Base-by-base conservation (phyloP, 2,797 vertebrate species). In the Sorex maritimensis region DNA sequence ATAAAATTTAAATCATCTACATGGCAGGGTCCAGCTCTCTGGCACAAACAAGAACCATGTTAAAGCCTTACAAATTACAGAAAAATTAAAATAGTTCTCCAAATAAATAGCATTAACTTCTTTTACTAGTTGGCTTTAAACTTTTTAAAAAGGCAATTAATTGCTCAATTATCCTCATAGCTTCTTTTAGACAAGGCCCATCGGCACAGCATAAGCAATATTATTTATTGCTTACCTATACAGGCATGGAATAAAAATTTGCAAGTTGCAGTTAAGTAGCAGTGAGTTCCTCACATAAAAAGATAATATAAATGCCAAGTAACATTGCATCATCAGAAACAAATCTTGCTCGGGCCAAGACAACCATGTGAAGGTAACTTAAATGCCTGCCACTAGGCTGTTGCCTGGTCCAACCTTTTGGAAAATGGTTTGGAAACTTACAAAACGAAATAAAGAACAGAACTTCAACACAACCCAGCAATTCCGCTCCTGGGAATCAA, bases 1-100 rank as follows among this genome's bases (percentile, higher is more conserved):
- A 92, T 85, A 93, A 92, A 94, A 78, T 85, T 67, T 84, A 88
- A 49, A 73, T 61, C 19, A 81, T 67, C 38, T 92, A 81, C 12
- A 30, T 38, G 85, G 30, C 5, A 88, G 6, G 30, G 26, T 68
- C 46, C 69, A 75, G 26, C 34, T 49, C 23, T 81, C 79, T 92
- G 78, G 38, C 30, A 84, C 90, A 84, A 92, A 34, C 65, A 88
- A 65, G 77, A 61, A 63, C 30, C 9, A n/a, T 17, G 84, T 63
- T 77, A 81, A 41, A 90, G 89, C 4, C n/a, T 87, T 65, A 81
- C 12, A 52, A 55, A 77, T 93, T 77, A 85, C 11, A 78, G 65
- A 88, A 93, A 84, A 52, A 7, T 77, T 72, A 71, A 93, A 93
- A 92, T 67, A 83, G 44, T 72, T 82, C 52, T 81, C 52, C 68